Evolutionary conservation across 1,140 invertebrate genomes (phyloP), one percentile per base, ranked within the genome.

Genomic region (Tetragnatha versicolor): DNA sequence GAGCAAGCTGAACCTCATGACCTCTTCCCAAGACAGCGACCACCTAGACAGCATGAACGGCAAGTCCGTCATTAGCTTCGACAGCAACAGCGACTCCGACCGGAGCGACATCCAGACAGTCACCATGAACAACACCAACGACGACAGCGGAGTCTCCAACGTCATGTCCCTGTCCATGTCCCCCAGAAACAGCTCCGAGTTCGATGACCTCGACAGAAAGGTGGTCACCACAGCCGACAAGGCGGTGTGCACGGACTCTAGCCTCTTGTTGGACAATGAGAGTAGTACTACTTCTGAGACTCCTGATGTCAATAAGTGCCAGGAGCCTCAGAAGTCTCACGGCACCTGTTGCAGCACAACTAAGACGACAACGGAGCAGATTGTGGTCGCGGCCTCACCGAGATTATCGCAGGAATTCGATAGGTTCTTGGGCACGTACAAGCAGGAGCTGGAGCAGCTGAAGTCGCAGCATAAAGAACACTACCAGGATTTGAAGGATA

Each of bases 401-500:
- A 61, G 29, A 35, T 17, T 73, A 22, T 73, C 37, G 25, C 53
- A 60, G 25, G 73, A 77, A 27, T 66, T 77, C 12, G 61, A 77
- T 5, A 77, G 61, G n/a, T 77, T 77, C 9, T 37, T 77, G 10
- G 31, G 5, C 14, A 55, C 61, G 5, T 77, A 77, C 29, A 77
- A 77, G 33, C 45, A 65, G 76, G 89, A 91, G 81, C 89, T 93
- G 68, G 91, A 92, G 82, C 91, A 93, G 82, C 86, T 93, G 79
- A 90, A 92, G 73, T 49, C 55, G 37, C 66, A 81, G 65, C 91
- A 93, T 84, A 88, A 91, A 39, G 89, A 91, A 60, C 90, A 92
- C 78, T 83, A 82, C 61, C 84, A 85, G 58, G 82, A 84, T 55
- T 29, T 85, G 60, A 84, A 84, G 81, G 90, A 92, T 81, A 89